phyloP scores from a whole-genome alignment of 2,797 vertebrate genomes.

The Antennarius maculatus region DNA sequence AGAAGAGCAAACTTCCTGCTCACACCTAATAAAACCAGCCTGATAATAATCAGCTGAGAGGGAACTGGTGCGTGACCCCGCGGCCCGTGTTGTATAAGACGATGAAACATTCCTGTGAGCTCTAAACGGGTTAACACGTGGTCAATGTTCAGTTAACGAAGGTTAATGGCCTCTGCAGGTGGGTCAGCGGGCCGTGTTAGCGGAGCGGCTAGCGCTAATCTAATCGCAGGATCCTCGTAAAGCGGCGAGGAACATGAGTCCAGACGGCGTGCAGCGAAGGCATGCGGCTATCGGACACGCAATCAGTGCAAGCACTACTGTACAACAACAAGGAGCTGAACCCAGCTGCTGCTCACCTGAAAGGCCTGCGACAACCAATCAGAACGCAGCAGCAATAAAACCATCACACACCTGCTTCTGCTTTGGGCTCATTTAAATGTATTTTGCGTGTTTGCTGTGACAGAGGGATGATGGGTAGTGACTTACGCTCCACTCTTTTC shows the following conservation, averaged over 20 bases:
- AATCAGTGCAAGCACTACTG: background rate
- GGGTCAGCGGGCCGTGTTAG: conserved; percentile 19
- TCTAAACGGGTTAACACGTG: background rate
- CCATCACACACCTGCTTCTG: too few species aligned
- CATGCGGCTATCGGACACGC: conserved; percentile 4
- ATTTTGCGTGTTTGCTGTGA: too few species aligned
- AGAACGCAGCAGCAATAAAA: too few species aligned
- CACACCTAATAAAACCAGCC: conserved; percentile 18
- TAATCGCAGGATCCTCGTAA: conserved; percentile 37
- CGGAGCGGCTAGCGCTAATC: conserved; percentile 13
- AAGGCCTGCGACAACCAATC: too few species aligned
- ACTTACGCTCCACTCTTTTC: conserved; percentile 92
- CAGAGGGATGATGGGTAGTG: background rate
- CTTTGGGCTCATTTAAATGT: too few species aligned
- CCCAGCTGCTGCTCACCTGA: background rate
- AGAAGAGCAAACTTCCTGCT: conserved; percentile 15
- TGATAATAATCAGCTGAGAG: conserved; percentile 3
- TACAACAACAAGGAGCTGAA: background rate
- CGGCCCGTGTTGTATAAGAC: background rate
- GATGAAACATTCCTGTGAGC: background rate
- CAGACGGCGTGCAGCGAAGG: conserved; percentile 5
- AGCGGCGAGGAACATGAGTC: conserved; percentile 8
- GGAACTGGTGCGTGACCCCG: background rate
- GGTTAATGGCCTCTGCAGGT: conserved; percentile 15
- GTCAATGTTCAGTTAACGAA: conserved; percentile 29